Base-by-base conservation (phyloP, 2,888 invertebrate genomes). In the Volucella bombylans region DNA sequence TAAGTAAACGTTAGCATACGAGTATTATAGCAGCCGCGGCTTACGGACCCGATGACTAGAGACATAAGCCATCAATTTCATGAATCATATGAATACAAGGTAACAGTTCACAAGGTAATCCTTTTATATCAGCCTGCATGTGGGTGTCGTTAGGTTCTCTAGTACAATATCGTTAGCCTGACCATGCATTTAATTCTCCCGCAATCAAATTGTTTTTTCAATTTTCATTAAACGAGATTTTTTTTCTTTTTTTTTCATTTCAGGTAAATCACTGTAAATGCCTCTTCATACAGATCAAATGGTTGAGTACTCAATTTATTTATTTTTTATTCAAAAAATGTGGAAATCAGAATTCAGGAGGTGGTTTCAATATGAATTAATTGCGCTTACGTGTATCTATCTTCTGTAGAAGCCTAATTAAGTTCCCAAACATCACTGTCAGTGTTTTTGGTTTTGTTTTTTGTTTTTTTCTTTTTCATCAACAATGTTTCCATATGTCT, bases 301-400 rank as follows among this genome's bases (percentile, higher is more conserved):
- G 14, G 54, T 73, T 49, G 14, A 73, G 64, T 73, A 49, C 18
- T 39, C 0, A 23, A 47, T 55, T 62, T 23, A 49, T 64, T 57
- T 12, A 9, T 54, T 55, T 45, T 45, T 31, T 54, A 45, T 41
- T 14, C 31, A 8, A 38, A 47, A 68, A 55, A 31, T 2, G 9
- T 8, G 9, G 6, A 43, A 73, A 65, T 73, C 54, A 73, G 47
- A 15, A 73, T 73, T 73, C 73, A 18, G 57, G 39, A 55, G 49
- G 8, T 38, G 64, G 12, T n/a, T 41, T 54, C 23, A 49, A 55
- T 49, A 65, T 64, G 55, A 73, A 73, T 55, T 73, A 73, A 73
- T 64, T 73, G 49, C 31, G 18, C 12, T 39, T 49, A 73, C 73
- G 73, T 65, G 73, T 31, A 8, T 2, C 15, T 59, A 31, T 43